Evolutionary conservation across 2,888 invertebrate species (phyloP).

Genomic region (Pegoplata infirma): DNA sequence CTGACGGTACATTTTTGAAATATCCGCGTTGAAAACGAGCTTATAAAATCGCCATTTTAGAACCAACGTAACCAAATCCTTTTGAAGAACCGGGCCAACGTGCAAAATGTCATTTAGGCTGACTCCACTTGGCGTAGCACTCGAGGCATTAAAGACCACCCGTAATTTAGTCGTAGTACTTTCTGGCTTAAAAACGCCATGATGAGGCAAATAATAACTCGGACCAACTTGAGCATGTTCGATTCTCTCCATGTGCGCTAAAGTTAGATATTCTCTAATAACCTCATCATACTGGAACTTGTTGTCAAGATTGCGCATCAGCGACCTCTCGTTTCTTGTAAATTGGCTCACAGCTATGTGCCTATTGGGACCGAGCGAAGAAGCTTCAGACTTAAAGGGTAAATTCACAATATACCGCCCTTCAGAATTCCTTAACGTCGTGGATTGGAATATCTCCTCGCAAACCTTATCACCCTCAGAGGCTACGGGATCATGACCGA

Average conservation of each 20-base stretch:
- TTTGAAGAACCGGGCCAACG: neutral
- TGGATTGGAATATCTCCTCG: conserved; percentile 24
- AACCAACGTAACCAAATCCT: neutral
- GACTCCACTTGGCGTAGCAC: neutral
- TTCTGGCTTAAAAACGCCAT: neutral
- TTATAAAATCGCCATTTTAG: conserved; percentile 1
- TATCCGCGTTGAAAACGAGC: conserved; percentile 1
- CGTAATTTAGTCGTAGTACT: conserved; percentile 11
- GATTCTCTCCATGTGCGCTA: conserved; percentile 16
- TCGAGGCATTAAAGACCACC: no score
- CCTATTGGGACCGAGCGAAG: neutral
- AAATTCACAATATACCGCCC: conserved; percentile 3
- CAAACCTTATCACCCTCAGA: conserved; percentile 24
- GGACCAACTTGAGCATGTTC: neutral
- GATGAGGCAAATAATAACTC: conserved; percentile 22
- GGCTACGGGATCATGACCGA: neutral
- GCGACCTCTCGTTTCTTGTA: neutral
- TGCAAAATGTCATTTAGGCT: conserved; percentile 5
- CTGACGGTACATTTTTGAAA: conserved; percentile 1
- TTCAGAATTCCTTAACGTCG: neutral
- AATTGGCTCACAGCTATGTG: conserved; percentile 1
- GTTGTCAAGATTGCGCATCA: neutral
- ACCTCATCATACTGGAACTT: conserved; percentile 6
- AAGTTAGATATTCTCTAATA: neutral
- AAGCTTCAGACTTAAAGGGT: neutral